Percentiles rank a stretch among this genome's conserved stretches.
Conservation (phyloP, 2,113 vertebrate genomes). For the Poeciliopsis occidentalis region DNA sequence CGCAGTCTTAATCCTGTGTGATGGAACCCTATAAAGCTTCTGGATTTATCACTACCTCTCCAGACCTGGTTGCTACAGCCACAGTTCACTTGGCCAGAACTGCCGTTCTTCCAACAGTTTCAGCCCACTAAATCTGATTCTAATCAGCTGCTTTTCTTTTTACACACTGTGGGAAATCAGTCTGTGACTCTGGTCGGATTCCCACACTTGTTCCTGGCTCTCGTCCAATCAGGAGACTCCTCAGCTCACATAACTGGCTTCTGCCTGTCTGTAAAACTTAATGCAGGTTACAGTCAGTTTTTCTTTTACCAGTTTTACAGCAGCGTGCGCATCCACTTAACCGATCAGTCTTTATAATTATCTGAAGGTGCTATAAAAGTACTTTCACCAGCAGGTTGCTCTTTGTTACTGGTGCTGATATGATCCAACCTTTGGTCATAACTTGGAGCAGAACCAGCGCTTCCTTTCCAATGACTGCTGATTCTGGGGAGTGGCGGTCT, state of each 20-base stretch:
- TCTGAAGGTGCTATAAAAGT: not conserved
- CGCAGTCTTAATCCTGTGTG: not conserved
- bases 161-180: not conserved
- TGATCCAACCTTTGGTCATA: slow-evolving; percentile 1
- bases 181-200: not conserved
- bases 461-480: not conserved
- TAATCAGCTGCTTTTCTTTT: not conserved
- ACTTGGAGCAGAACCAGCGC: not conserved
- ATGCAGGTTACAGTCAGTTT: not conserved
- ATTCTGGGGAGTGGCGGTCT: not conserved
- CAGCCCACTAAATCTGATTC: not conserved
- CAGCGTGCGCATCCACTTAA: not conserved
- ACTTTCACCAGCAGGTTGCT: too few relatives aligned
- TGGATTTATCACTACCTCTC: not conserved
- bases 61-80: not conserved
- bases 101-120: not conserved
- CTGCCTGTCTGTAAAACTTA: not conserved
- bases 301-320: not conserved
- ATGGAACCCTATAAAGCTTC: not conserved
- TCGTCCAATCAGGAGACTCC: not conserved
- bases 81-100: not conserved
- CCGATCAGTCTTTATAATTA: not conserved
- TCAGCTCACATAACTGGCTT: not conserved
- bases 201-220: not conserved
- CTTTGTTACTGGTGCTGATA: not conserved